A percentile compares a stretch with the other conserved stretches of the same genome.
phyloP scores from a whole-genome alignment of 1,140 invertebrate genomes.

The Psix sp. region DNA sequence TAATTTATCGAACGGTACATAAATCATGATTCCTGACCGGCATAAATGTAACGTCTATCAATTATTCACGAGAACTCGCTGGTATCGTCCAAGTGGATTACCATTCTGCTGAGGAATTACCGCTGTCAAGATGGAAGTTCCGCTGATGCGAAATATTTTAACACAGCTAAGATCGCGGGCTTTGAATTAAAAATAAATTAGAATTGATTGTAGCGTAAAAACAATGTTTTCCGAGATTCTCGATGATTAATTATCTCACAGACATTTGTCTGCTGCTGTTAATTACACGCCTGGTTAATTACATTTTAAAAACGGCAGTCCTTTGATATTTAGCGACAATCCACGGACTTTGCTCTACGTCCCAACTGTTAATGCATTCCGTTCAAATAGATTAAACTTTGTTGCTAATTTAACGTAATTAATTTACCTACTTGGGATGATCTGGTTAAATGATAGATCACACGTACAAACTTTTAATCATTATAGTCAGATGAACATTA shows the following conservation, averaged over 20 bases:
- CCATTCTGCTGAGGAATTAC: conserved; percentile 56
- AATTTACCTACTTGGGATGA: background rate
- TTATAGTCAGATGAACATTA: too few species aligned
- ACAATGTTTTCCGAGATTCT: conserved; percentile 19
- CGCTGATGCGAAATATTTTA: conserved; percentile 49
- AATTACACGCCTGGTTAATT: conserved; percentile 18
- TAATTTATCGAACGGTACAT: conserved; percentile 51
- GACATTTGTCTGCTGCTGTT: conserved; percentile 13
- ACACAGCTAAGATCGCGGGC: conserved; percentile 27
- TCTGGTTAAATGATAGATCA: too few species aligned
- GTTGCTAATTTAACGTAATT: background rate
- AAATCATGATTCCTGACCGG: conserved; percentile 52
- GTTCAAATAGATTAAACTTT: conserved; percentile 1
- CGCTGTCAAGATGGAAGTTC: conserved; percentile 53
- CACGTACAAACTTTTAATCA: too few species aligned
- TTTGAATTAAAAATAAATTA: conserved; percentile 51
- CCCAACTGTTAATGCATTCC: conserved; percentile 8
- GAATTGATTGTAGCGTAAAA: conserved; percentile 21
- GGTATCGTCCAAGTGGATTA: conserved; percentile 55
- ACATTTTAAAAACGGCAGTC: conserved; percentile 16
- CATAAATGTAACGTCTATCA: conserved; percentile 53
- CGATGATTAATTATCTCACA: conserved; percentile 34
- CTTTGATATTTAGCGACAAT: conserved; percentile 14
- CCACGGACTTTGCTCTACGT: conserved; percentile 4
- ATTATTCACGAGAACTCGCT: conserved; percentile 54